Conservation (phyloP, 2,888 invertebrate species). For the Cheilosia scutellata region DNA sequence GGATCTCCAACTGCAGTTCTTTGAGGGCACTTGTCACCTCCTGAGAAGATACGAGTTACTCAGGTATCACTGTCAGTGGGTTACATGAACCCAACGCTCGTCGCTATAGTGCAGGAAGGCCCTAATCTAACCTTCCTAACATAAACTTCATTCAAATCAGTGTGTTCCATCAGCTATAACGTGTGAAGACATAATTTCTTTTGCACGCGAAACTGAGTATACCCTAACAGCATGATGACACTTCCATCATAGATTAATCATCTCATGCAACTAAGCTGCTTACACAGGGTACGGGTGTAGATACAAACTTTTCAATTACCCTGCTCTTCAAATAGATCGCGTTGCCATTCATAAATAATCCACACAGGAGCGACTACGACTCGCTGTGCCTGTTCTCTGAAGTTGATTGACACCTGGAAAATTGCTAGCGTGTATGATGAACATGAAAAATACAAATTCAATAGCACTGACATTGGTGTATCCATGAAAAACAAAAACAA, state of each 20-base stretch:
- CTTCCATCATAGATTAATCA: not conserved
- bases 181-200: too few relatives aligned
- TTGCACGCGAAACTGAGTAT: not conserved
- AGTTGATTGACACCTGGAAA: slow-evolving; percentile 31
- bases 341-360: not conserved
- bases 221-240: not conserved
- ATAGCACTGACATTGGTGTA: not conserved
- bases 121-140: too few relatives aligned
- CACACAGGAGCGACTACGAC: not conserved
- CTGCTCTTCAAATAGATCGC: not conserved
- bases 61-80: too few relatives aligned
- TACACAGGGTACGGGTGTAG: not conserved
- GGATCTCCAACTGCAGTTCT: too few relatives aligned
- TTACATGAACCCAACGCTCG: too few relatives aligned
- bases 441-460: slow-evolving; percentile 9
- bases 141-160: too few relatives aligned
- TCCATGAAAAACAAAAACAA: not conserved
- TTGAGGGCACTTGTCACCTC: too few relatives aligned
- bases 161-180: too few relatives aligned
- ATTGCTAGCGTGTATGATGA: not conserved
- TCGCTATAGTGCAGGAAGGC: too few relatives aligned
- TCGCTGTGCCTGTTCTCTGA: not conserved
- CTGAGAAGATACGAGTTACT: too few relatives aligned
- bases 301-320: not conserved
- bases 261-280: not conserved